These are phyloP conservation scores for Cinclus cinclus DNA, from an alignment of 2,113 vertebrate genomes.

Conservation along the genomic window DNA sequence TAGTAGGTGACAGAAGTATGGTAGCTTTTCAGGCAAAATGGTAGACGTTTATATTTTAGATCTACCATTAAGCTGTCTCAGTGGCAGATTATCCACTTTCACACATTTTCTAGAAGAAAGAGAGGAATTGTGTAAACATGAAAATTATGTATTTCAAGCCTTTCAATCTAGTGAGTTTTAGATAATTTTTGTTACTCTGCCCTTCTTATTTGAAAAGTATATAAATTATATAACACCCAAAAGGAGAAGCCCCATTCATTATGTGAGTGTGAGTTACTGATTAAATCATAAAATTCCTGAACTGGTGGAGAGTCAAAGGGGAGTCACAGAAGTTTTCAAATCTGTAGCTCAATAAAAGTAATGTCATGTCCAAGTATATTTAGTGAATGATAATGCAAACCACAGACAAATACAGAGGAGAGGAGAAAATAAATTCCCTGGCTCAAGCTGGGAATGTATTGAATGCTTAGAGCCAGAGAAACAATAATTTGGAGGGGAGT, in stretches of 20 bases:
- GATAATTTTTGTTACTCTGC: not conserved
- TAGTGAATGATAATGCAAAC: conserved; percentile 48
- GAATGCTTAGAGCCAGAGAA: conserved; percentile 54
- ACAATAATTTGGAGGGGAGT: conserved; percentile 49
- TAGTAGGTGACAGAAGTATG: not conserved
- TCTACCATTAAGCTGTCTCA: not conserved
- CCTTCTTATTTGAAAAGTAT: not conserved
- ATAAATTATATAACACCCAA: not conserved
- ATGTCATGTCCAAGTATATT: conserved; percentile 17
- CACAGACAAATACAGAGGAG: conserved; percentile 30
- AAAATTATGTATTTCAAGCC: not conserved
- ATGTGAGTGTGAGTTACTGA: not conserved
- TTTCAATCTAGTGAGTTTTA: not conserved
- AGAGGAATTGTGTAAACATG: not conserved
- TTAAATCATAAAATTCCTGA: conserved; percentile 18
- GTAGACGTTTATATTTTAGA: not conserved
- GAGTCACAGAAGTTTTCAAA: not conserved
- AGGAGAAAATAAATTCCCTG: conserved; percentile 48
- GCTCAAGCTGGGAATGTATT: conserved; percentile 42
- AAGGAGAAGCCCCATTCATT: not conserved
- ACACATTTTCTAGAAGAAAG: not conserved
- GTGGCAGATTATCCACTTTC: not conserved
- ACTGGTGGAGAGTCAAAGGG: not conserved
- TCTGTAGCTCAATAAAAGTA: conserved; percentile 10
- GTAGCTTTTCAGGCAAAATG: not conserved